phyloP scores from a whole-genome alignment of 2,113 vertebrate genomes.

The human region GRCh38 chr2:190370501-190371000 shows the following conservation, averaged over 20 bases:
- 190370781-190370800: not conserved
- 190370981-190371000: conserved; percentile 88
- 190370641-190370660: not conserved
- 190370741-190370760: not conserved
- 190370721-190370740: not conserved
- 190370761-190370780: not conserved
- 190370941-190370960: not conserved
- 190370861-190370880: conserved; percentile 90
- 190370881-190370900: conserved; percentile 75
- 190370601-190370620: not conserved
- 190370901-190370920: not conserved
- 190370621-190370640: not conserved
- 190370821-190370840: not conserved
- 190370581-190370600: not conserved
- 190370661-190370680: not conserved
- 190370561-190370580: not conserved
- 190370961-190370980: not conserved
- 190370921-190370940: fast-evolving
- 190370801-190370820: not conserved
- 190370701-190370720: not conserved
- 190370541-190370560: not conserved
- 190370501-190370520: not conserved
- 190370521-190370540: not conserved
- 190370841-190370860: conserved; percentile 89
- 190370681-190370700: not conserved